Conservation (phyloP, 2,113 vertebrate genomes). For the Neoarius graeffei region DNA sequence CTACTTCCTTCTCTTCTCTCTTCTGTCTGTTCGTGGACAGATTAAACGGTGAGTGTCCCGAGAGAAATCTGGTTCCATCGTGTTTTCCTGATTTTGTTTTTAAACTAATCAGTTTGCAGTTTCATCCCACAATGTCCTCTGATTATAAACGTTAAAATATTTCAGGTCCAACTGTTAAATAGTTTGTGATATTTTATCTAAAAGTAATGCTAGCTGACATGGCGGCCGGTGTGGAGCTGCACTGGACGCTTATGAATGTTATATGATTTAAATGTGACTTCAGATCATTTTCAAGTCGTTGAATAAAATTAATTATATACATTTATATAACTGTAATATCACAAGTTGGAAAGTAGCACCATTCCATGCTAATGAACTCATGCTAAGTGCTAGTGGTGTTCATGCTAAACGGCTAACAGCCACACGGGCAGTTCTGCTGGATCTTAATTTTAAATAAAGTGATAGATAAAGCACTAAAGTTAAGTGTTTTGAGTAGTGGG, state of each 20-base stretch:
- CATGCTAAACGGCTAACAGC: background rate
- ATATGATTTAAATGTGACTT: too few relatives aligned
- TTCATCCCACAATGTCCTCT: too few relatives aligned
- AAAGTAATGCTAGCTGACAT: background rate
- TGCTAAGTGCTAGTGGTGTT: background rate
- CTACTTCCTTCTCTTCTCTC: constrained; percentile 44
- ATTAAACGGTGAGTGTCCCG: constrained; percentile 41
- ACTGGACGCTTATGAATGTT: background rate
- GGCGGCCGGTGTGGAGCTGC: background rate
- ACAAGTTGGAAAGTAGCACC: background rate
- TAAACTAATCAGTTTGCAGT: too few relatives aligned
- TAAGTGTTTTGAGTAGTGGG: too few relatives aligned
- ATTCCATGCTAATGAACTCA: background rate
- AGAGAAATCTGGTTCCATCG: constrained; percentile 43
- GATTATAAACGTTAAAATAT: background rate
- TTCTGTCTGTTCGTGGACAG: constrained; percentile 49
- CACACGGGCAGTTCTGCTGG: background rate
- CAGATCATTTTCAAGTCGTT: background rate
- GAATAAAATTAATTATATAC: background rate
- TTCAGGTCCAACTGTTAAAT: background rate
- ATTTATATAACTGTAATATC: background rate
- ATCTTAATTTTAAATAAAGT: background rate
- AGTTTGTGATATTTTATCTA: background rate
- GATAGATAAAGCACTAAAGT: background rate
- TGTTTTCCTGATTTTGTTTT: background rate